These are phyloP conservation scores for Andrena chrysosceles DNA, from an alignment of 2,888 invertebrate species.

Conservation along the genomic window DNA sequence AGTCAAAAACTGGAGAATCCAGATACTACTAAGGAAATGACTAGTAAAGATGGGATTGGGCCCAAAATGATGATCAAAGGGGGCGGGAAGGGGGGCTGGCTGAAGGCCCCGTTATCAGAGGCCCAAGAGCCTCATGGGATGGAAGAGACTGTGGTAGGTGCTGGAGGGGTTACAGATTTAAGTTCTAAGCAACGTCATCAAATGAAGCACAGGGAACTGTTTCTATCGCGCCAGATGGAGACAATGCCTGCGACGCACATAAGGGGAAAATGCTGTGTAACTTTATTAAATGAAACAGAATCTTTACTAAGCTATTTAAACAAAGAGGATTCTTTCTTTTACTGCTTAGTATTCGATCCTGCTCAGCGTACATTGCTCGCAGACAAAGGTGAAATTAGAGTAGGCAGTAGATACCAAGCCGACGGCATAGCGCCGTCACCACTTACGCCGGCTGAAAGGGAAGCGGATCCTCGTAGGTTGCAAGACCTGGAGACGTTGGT, in stretches of 20 bases:
- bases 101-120: slow-evolving; percentile 83
- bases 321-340: slow-evolving; percentile 99
- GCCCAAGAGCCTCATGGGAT: slow-evolving; percentile 84
- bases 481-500: slow-evolving; percentile 95
- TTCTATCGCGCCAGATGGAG: slow-evolving; percentile 98
- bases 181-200: slow-evolving; percentile 96
- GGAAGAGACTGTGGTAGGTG: slow-evolving; percentile 85
- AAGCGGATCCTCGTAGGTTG: slow-evolving; percentile 89
- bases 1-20: slow-evolving; percentile 83
- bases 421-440: slow-evolving; percentile 90
- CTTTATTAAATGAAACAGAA: slow-evolving; percentile 99
- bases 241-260: slow-evolving; percentile 99
- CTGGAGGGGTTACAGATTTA: slow-evolving; percentile 88
- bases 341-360: slow-evolving; percentile 99
- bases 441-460: slow-evolving; percentile 85
- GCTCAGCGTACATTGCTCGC: slow-evolving; percentile 99
- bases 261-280: slow-evolving; percentile 99
- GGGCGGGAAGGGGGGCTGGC: slow-evolving; percentile 84
- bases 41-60: slow-evolving; percentile 84
- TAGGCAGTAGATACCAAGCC: slow-evolving; percentile 98
- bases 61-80: slow-evolving; percentile 84
- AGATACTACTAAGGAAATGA: slow-evolving; percentile 84
- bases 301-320: slow-evolving; percentile 97
- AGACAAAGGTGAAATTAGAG: slow-evolving; percentile 94
- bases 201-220: slow-evolving; percentile 98